Conservation (phyloP, 2,888 invertebrate genomes). For the Pterostichus niger region DNA sequence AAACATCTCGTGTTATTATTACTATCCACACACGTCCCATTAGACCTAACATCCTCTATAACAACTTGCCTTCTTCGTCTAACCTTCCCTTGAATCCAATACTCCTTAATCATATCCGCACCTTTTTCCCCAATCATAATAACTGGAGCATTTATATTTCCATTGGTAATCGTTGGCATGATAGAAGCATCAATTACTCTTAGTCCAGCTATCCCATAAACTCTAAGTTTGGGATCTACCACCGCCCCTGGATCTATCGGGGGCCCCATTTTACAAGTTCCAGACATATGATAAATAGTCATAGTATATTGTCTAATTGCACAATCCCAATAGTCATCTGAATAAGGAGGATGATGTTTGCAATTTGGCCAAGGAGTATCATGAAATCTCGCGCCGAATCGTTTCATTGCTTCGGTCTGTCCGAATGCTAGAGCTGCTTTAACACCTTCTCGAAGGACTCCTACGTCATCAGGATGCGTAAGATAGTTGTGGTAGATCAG, state of each 20-base stretch:
- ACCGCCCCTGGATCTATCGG: slow-evolving; percentile 88
- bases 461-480: slow-evolving; percentile 91
- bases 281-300: slow-evolving; percentile 92
- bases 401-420: slow-evolving; percentile 87
- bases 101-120: slow-evolving; percentile 88
- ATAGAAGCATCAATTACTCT: slow-evolving; percentile 93
- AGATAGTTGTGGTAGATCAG: slow-evolving; percentile 95
- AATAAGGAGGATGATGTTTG: slow-evolving; percentile 86
- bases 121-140: slow-evolving; percentile 94
- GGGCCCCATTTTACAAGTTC: slow-evolving; percentile 92
- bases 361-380: slow-evolving; percentile 89
- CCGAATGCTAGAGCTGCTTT: slow-evolving; percentile 91
- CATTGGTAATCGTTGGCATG: slow-evolving; percentile 92
- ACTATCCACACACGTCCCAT: slow-evolving; percentile 13
- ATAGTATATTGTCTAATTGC: slow-evolving; percentile 90
- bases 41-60: slow-evolving; percentile 71
- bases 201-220: slow-evolving; percentile 88
- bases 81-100: slow-evolving; percentile 79
- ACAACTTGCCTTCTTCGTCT: slow-evolving; percentile 69
- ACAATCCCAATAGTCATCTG: slow-evolving; percentile 94
- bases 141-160: slow-evolving; percentile 92
- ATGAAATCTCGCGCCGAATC: slow-evolving; percentile 89
- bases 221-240: slow-evolving; percentile 87
- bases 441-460: slow-evolving; percentile 90
- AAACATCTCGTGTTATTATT: slow-evolving; percentile 19